A percentile compares a stretch with the other conserved stretches of the same genome.
These are phyloP conservation scores for Lathronympha strigana DNA, from an alignment of 2,888 invertebrate species.

Conservation along the genomic window DNA sequence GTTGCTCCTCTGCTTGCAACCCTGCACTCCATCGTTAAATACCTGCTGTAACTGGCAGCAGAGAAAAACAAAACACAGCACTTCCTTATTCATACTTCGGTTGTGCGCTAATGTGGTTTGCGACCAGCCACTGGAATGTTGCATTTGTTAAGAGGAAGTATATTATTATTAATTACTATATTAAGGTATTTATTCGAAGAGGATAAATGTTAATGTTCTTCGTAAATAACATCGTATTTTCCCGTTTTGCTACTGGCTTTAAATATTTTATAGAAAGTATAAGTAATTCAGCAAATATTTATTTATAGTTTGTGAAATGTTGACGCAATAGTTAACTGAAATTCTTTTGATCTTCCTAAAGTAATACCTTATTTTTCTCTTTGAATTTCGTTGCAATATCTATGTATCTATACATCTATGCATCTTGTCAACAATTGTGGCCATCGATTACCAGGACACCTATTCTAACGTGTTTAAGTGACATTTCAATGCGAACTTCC, in stretches of 20 bases:
- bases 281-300: no score
- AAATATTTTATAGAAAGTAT: background rate
- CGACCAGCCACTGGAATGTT: background rate
- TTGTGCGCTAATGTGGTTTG: background rate
- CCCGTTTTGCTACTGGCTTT: background rate
- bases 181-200: background rate
- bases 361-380: no score
- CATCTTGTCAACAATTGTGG: no score
- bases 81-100: constrained; percentile 7
- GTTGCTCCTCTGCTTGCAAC: constrained; percentile 23
- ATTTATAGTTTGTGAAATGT: no score
- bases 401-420: no score
- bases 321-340: no score
- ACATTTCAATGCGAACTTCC: no score
- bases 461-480: no score
- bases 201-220: background rate
- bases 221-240: background rate
- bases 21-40: constrained; percentile 8
- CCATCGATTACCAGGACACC: no score
- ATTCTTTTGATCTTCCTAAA: no score
- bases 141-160: constrained; percentile 11
- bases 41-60: constrained; percentile 18
- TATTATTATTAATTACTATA: background rate
- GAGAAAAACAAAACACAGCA: constrained; percentile 7
- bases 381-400: no score